Evolutionary conservation across 2,888 invertebrate species (phyloP), one percentile per base, ranked within the genome.

Genomic region (Amphipyra tragopoginis): DNA sequence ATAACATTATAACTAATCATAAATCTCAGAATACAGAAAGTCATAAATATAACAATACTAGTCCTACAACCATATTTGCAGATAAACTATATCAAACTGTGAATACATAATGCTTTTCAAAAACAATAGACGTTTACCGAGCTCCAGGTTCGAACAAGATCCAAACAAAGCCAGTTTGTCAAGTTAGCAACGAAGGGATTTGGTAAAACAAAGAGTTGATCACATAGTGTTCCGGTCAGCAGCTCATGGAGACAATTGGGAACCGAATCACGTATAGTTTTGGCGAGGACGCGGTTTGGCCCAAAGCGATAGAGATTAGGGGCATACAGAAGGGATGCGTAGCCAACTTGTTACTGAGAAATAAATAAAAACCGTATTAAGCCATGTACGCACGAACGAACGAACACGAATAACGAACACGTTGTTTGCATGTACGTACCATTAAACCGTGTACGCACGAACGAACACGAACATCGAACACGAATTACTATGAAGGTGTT

Each of bases 141-240:
- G 4, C 13, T 8, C 33, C 14, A 14, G 39, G 44, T 48, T 44
- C 50, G 36, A n/a, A 21, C 45, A 50, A 15, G 45, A 59, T 50
- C 42, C 49, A 48, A 66, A 65, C 57, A 65, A 77, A 65, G 48
- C 49, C 36, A 50, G 45, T 61, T 71, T 67, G 62, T 61, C 56
- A 64, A 79, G 69, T 72, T 52, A 54, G 66, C 75, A 75, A 75
- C 68, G 63, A 80, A 81, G 78, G 77, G 72, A 65, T 80, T 79
- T 72, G 65, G 60, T 58, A 64, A 79, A 77, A 81, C 78, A 84
- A 80, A 81, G 72, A 80, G 70, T 75, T 76, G 78, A 79, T 82
- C 80, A 73, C 29, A 62, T 3, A 21, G 62, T 63, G 65, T 57
- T 60, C 48, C 63, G 64, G 75, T 75, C 73, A 71, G 72, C 72